Evolutionary conservation across 1,140 invertebrate genomes (phyloP).

Genomic region (Palaemon carinicauda): DNA sequence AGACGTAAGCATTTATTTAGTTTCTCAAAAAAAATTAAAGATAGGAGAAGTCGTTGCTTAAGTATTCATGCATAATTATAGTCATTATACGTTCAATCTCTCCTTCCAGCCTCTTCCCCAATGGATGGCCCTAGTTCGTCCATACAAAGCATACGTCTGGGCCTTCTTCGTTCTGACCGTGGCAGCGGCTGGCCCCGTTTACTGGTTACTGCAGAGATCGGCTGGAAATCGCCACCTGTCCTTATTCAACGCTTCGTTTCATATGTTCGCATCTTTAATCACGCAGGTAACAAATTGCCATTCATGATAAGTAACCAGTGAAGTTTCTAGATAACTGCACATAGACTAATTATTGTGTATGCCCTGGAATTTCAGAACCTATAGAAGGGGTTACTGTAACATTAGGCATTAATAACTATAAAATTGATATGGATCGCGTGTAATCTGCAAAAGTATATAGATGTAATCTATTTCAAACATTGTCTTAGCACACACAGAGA

Average conservation of each 20-base stretch:
- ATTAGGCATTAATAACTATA: too few species aligned
- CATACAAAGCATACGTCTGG: conserved; percentile 20
- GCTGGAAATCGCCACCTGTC: not conserved
- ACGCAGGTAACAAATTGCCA: not conserved
- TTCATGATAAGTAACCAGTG: not conserved
- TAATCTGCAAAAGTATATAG: too few species aligned
- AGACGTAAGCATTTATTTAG: too few species aligned
- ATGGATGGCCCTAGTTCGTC: conserved; percentile 35
- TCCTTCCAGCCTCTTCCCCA: conserved; percentile 29
- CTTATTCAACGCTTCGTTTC: not conserved
- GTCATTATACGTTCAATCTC: not conserved
- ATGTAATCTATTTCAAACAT: too few species aligned
- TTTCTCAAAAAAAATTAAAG: too few species aligned
- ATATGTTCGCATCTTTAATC: not conserved
- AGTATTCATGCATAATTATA: not conserved
- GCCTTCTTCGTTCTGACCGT: not conserved
- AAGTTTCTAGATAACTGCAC: too few species aligned
- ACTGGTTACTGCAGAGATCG: conserved; percentile 14
- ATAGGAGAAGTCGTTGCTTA: too few species aligned
- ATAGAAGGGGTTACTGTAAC: too few species aligned
- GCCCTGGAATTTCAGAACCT: too few species aligned
- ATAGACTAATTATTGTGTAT: too few species aligned
- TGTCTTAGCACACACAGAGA: too few species aligned
- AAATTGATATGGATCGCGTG: too few species aligned
- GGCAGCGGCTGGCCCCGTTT: not conserved